phyloP scores from a whole-genome alignment of 1,140 invertebrate species.

The Sesamia nonagrioides region DNA sequence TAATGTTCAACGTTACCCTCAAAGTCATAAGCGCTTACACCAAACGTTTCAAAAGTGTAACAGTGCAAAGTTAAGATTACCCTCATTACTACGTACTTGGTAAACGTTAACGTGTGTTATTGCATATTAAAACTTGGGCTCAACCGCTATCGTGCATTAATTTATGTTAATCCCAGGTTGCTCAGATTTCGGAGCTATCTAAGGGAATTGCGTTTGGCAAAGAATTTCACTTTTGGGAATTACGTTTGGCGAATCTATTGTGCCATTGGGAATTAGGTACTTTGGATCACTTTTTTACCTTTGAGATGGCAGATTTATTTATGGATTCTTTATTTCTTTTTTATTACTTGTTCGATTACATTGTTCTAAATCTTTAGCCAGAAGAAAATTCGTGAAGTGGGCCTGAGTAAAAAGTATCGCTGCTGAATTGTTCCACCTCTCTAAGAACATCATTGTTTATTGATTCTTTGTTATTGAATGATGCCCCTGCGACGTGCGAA shows the following conservation, averaged over 20 bases:
- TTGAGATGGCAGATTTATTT: too few relatives aligned
- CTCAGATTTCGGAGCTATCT: not conserved
- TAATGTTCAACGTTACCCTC: not conserved
- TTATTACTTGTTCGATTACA: too few relatives aligned
- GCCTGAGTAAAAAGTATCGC: too few relatives aligned
- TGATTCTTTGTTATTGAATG: too few relatives aligned
- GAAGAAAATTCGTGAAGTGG: too few relatives aligned
- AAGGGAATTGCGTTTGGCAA: not conserved
- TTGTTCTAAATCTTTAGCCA: too few relatives aligned
- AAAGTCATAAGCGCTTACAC: slow-evolving; percentile 5
- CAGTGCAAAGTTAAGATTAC: slow-evolving; percentile 34
- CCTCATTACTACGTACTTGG: slow-evolving; percentile 34
- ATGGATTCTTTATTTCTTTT: too few relatives aligned
- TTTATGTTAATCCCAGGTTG: slow-evolving; percentile 34
- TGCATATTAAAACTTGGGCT: slow-evolving; percentile 41
- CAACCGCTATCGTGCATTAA: slow-evolving; percentile 15
- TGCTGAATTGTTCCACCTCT: too few relatives aligned
- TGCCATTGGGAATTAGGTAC: not conserved
- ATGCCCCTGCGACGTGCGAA: too few relatives aligned
- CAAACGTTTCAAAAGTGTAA: not conserved
- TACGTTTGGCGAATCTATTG: not conserved
- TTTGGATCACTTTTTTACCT: too few relatives aligned
- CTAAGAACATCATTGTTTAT: too few relatives aligned
- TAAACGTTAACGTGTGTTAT: slow-evolving; percentile 37
- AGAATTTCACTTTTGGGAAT: not conserved